Evolutionary conservation across 2,888 invertebrate genomes (phyloP).

Genomic region (Congeria kusceri): DNA sequence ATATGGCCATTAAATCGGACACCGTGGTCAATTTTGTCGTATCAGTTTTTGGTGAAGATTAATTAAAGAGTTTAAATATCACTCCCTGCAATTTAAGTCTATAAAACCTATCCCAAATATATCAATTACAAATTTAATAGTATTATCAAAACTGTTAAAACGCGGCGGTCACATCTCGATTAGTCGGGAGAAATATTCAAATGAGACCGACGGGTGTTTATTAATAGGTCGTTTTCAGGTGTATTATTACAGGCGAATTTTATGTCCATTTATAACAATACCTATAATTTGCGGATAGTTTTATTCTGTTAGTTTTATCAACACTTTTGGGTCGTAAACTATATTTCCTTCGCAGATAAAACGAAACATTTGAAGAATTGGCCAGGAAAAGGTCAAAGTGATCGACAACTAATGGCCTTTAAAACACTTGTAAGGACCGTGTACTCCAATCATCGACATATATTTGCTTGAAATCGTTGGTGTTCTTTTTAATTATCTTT

Average conservation of each 20-base stretch:
- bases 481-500: constrained; percentile 43
- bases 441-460: constrained; percentile 11
- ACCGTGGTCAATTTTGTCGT: constrained; percentile 40
- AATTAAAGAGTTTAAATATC: constrained; percentile 40
- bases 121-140: constrained; percentile 56
- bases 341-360: constrained; percentile 46
- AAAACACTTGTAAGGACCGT: constrained; percentile 27
- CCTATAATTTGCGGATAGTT: constrained; percentile 49
- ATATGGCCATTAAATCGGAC: constrained; percentile 48
- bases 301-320: constrained; percentile 57
- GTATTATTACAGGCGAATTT: constrained; percentile 32
- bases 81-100: constrained; percentile 45
- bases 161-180: constrained; percentile 39
- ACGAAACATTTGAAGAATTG: constrained; percentile 16
- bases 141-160: constrained; percentile 52
- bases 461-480: neutral
- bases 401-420: constrained; percentile 33
- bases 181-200: constrained; percentile 4
- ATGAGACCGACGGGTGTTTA: constrained; percentile 25
- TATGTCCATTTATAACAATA: constrained; percentile 38
- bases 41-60: constrained; percentile 28
- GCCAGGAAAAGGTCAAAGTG: constrained; percentile 6
- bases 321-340: constrained; percentile 53
- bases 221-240: constrained; percentile 25
- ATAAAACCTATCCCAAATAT: constrained; percentile 51